Evolutionary conservation across 1,140 invertebrate species (phyloP).

Genomic region (Temnothorax longispinosus): DNA sequence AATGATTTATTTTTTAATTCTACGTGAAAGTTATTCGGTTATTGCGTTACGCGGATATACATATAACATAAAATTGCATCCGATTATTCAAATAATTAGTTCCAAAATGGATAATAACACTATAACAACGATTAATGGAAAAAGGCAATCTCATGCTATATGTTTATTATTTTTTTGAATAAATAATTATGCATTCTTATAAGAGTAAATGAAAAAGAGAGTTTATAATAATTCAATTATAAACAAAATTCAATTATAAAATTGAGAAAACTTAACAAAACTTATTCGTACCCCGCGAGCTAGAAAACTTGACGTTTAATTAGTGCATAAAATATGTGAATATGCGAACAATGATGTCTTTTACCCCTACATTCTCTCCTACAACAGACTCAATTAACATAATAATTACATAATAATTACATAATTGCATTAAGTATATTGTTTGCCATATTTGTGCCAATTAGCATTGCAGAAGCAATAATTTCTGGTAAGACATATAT

Average conservation of each 20-base stretch:
- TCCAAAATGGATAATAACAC: neutral
- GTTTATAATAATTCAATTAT: neutral
- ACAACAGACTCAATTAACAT: constrained; percentile 32
- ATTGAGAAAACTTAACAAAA: neutral
- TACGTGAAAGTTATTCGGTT: neutral
- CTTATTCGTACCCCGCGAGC: neutral
- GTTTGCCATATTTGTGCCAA: neutral
- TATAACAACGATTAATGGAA: neutral
- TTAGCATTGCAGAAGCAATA: neutral
- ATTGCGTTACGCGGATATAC: neutral
- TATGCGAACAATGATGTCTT: neutral
- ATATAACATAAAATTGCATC: neutral
- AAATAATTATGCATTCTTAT: neutral
- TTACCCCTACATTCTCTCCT: neutral
- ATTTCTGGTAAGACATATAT: neutral
- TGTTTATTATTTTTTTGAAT: neutral
- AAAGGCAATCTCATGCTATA: neutral
- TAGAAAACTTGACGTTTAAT: constrained; percentile 12
- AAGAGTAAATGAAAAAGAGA: neutral
- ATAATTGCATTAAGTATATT: neutral
- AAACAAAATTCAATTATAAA: neutral
- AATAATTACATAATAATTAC: constrained; percentile 40
- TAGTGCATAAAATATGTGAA: neutral
- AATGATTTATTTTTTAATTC: neutral
- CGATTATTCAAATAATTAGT: neutral